Evolutionary conservation across 2,888 invertebrate species (phyloP), one percentile per base, ranked within the genome.

Genomic region (Punctoribates punctum): DNA sequence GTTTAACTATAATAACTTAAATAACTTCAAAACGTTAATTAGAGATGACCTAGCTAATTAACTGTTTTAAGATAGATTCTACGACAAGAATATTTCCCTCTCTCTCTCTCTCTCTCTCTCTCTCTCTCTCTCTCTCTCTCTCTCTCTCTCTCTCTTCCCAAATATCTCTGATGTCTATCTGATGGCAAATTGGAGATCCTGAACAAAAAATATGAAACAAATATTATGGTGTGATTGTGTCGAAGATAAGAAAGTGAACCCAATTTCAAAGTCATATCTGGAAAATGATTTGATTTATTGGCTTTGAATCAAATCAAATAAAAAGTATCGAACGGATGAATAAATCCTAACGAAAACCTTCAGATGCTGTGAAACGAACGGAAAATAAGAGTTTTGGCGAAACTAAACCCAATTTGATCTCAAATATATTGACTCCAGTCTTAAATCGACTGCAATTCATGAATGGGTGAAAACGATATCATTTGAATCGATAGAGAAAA

Each of bases 381-480:
- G 60, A 62, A 62, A 27, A 23, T 20, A 62, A 1, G 15, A 15
- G 1, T 67, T 38, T 42, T 67, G 67, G 67, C 67, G 67, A 67
- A 42, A 67, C 67, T 67, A 67, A 67, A 67, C 67, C 67, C 67
- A 27, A 60, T 60, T 67, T 67, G 67, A 67, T 67, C 67, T 67
- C 20, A 17, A 20, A 20, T 67, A 38, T 38, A 38, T 67, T 67
- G 67, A 23, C 20, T 67, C 29, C 13, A 15, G 20, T 60, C 15
- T 60, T 23, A 60, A 60, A 25, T 60, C 15, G 60, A 20, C 29
- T 60, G 60, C 1, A 20, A 60, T 60, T 60, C 29, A 60, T 25
- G 60, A 60, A 60, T 60, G 60, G 5, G 15, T 60, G 67, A 38
- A 42, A 38, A 67, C 29, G 42, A 42, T 67, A 67, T 67, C 38